phyloP scores from a whole-genome alignment of 2,797 vertebrate genomes.

The Sebastes matsubarae region DNA sequence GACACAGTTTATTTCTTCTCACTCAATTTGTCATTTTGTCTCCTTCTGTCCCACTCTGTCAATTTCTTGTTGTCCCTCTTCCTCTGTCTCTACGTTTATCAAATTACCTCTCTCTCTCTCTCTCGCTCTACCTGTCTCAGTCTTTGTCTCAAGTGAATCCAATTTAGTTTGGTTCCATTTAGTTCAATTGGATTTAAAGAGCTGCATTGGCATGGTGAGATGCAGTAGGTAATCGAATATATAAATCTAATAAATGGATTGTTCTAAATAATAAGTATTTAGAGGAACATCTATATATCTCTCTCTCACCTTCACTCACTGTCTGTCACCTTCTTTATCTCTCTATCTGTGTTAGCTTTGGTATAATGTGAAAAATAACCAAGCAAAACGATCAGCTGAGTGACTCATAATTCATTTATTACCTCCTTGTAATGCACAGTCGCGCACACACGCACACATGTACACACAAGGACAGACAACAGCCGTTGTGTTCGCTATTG shows the following conservation, averaged over 20 bases:
- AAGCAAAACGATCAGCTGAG: conserved; percentile 56
- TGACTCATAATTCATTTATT: conserved; percentile 56
- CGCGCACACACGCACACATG: conserved; percentile 2
- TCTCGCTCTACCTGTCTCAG: conserved; percentile 23
- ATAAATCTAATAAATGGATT: conserved; percentile 24
- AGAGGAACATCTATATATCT: conserved; percentile 3
- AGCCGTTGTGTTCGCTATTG: conserved; percentile 21
- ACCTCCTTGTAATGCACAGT: conserved; percentile 17
- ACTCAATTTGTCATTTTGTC: conserved; percentile 48
- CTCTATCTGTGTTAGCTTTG: conserved; percentile 48
- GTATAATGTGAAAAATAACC: conserved; percentile 52
- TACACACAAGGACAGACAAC: conserved; percentile 32
- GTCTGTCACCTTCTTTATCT: conserved; percentile 29
- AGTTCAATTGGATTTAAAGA: conserved; percentile 20
- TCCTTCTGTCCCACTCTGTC: conserved; percentile 29
- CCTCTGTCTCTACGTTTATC: conserved; percentile 27
- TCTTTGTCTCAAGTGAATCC: conserved; percentile 30
- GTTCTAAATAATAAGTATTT: conserved; percentile 23
- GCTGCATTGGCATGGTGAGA: conserved; percentile 2
- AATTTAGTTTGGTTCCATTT: conserved; percentile 31
- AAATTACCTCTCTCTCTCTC: conserved; percentile 28
- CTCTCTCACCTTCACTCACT: conserved; percentile 33
- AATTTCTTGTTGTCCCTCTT: conserved; percentile 35
- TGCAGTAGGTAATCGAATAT: conserved; percentile 16
- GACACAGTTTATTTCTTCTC: conserved; percentile 35